Conservation (phyloP, 2,113 vertebrate species). For the human region DNA sequence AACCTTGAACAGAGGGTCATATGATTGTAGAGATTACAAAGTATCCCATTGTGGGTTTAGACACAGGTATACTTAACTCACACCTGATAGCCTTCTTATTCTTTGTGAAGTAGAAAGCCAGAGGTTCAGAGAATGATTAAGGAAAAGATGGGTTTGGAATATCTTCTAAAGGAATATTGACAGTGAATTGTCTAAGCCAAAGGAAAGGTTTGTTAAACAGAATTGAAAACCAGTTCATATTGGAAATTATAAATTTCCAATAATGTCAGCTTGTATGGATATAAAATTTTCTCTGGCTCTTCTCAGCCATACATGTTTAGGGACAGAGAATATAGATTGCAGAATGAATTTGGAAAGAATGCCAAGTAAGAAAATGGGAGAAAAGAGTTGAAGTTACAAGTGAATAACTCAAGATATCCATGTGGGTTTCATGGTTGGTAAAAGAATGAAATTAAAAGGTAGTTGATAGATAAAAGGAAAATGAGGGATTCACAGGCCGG, state of each 20-base stretch:
- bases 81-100: background rate
- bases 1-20: background rate
- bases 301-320: background rate
- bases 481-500: background rate
- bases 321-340: background rate
- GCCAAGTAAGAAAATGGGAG: background rate
- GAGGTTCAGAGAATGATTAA: background rate
- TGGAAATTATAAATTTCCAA: background rate
- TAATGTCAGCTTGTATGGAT: background rate
- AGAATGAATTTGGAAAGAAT: background rate
- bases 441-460: background rate
- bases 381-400: background rate
- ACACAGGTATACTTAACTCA: background rate
- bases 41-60: background rate
- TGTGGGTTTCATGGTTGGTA: background rate
- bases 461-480: background rate
- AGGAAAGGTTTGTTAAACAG: background rate
- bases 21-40: background rate
- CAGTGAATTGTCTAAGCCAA: background rate
- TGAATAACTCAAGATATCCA: background rate
- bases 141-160: background rate
- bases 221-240: background rate
- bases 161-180: background rate
- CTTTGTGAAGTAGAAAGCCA: background rate
- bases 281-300: background rate